Percentiles rank a stretch among this genome's conserved stretches.
Evolutionary conservation across 2,113 vertebrate genomes (phyloP).

Genomic region (Numenius arquata): DNA sequence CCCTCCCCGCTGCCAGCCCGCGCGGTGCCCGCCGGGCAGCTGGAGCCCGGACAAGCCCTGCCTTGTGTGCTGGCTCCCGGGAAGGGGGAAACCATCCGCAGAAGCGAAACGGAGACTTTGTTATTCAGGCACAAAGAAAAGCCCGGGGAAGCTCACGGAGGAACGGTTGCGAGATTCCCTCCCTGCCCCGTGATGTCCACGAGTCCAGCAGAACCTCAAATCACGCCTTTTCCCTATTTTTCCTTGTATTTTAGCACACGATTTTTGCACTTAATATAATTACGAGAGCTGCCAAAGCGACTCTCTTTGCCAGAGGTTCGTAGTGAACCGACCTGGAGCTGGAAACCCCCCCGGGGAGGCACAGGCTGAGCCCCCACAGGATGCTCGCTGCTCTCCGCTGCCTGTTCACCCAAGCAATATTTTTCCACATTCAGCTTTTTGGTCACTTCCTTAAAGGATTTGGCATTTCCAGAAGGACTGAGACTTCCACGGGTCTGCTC

Average conservation of each 20-base stretch:
- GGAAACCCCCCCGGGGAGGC: background rate
- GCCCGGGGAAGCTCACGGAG: fast-evolving
- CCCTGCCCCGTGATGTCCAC: fast-evolving
- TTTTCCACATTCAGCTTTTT: background rate
- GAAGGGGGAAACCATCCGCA: background rate
- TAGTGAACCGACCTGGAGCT: fast-evolving
- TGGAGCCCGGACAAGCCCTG: background rate
- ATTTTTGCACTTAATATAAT: background rate
- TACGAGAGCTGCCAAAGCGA: fast-evolving
- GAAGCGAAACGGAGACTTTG: background rate
- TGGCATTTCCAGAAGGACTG: background rate
- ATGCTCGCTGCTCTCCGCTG: background rate
- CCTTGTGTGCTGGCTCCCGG: background rate
- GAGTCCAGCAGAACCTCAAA: background rate
- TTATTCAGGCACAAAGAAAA: background rate
- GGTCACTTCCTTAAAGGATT: background rate
- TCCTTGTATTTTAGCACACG: background rate
- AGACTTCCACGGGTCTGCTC: background rate
- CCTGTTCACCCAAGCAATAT: background rate
- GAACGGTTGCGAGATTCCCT: fast-evolving
- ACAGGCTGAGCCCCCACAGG: fast-evolving
- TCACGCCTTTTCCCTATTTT: fast-evolving
- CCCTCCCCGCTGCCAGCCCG: background rate
- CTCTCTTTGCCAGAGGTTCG: background rate
- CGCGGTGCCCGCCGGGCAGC: background rate